A percentile compares a stretch with the other conserved stretches of the same genome.
phyloP scores from a whole-genome alignment of 2,797 vertebrate genomes.

The Typhlichthys eigenmanni region DNA sequence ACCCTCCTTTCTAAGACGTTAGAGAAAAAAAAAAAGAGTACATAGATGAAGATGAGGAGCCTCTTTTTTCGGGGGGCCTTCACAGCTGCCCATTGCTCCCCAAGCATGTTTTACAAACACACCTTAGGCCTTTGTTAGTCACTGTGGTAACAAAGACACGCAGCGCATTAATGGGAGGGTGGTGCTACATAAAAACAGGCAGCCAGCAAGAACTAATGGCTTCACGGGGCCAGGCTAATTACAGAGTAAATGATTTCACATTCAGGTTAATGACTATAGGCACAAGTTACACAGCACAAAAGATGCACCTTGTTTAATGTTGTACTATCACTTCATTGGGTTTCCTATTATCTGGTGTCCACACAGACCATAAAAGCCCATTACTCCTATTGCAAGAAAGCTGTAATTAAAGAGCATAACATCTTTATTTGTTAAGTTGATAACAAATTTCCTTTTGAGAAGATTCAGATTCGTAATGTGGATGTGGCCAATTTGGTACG shows the following conservation, averaged over 20 bases:
- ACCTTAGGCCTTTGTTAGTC: conserved; percentile 58
- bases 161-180: conserved; percentile 34
- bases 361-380: no score
- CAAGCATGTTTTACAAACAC: conserved; percentile 71
- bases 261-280: conserved; percentile 31
- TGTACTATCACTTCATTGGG: background rate
- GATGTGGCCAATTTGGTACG: no score
- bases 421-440: background rate
- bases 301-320: conserved; percentile 18
- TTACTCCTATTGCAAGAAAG: no score
- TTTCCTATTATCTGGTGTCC: no score
- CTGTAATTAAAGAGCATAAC: no score
- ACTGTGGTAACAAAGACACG: conserved; percentile 57
- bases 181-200: conserved; percentile 45
- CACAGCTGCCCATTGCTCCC: conserved; percentile 68
- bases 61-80: conserved; percentile 57
- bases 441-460: background rate
- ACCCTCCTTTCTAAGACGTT: conserved; percentile 39
- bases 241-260: conserved; percentile 53
- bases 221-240: conserved; percentile 55
- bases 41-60: conserved; percentile 17
- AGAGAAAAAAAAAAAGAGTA: conserved; percentile 72
- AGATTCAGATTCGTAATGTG: no score
- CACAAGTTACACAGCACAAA: conserved; percentile 22
- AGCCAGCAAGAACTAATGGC: conserved; percentile 36